phyloP scores from a whole-genome alignment of 2,113 vertebrate genomes.

The Podilymbus podiceps region DNA sequence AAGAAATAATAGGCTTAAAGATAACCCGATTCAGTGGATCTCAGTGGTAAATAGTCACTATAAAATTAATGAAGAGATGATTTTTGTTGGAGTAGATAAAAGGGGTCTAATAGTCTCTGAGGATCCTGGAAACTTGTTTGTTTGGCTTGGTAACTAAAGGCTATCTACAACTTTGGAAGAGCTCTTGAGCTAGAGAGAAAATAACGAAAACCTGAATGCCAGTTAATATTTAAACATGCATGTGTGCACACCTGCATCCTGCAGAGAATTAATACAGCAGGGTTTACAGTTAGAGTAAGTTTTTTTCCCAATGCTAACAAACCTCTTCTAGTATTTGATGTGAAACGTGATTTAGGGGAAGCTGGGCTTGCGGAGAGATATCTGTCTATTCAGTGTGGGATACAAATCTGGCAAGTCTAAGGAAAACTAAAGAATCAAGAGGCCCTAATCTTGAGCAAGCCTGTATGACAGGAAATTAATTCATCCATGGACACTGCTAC shows the following conservation, averaged over 20 bases:
- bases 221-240: neutral
- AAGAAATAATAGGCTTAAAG: neutral
- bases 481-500: fast-evolving
- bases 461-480: neutral
- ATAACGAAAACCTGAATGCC: neutral
- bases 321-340: neutral
- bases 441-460: neutral
- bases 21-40: neutral
- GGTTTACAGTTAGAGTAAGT: neutral
- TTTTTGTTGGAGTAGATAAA: neutral
- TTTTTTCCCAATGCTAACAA: neutral
- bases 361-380: neutral
- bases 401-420: neutral
- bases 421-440: neutral
- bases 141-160: neutral
- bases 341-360: neutral
- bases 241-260: neutral
- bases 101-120: neutral
- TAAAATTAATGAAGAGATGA: neutral
- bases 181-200: neutral
- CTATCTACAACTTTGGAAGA: neutral
- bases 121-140: neutral
- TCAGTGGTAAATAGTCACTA: neutral
- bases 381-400: neutral
- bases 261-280: neutral